phyloP scores from a whole-genome alignment of 2,888 invertebrate species.

The Athalia cordata region DNA sequence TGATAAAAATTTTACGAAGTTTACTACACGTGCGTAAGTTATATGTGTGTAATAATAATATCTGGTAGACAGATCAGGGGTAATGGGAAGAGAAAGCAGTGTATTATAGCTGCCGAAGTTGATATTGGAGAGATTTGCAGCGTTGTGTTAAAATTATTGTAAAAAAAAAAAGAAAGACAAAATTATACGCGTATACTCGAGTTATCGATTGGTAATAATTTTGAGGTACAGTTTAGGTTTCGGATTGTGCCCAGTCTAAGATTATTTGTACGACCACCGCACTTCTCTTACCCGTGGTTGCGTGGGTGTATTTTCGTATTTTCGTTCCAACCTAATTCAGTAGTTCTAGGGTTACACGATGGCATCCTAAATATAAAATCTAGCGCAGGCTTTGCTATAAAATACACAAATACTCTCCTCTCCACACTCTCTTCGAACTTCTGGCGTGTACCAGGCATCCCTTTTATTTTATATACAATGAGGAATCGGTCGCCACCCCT shows the following conservation, averaged over 20 bases:
- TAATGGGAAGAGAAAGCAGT: slow-evolving; percentile 37
- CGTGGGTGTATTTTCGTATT: slow-evolving; percentile 65
- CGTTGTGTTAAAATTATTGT: no score
- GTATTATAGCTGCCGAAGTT: neutral
- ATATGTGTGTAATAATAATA: neutral
- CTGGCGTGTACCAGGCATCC: slow-evolving; percentile 35
- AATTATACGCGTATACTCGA: neutral
- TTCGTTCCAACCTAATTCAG: slow-evolving; percentile 72
- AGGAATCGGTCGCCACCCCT: neutral
- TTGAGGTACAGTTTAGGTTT: neutral
- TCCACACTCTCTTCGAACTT: slow-evolving; percentile 33
- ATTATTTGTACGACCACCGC: slow-evolving; percentile 9
- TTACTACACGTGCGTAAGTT: neutral
- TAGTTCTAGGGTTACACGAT: slow-evolving; percentile 70
- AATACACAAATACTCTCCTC: slow-evolving; percentile 53
- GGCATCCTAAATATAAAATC: slow-evolving; percentile 72
- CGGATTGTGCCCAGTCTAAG: neutral
- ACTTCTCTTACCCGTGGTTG: slow-evolving; percentile 50
- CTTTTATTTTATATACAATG: slow-evolving; percentile 32
- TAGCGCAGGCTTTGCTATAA: slow-evolving; percentile 66
- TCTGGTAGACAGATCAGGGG: neutral
- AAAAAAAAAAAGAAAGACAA: neutral
- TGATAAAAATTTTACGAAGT: slow-evolving; percentile 26
- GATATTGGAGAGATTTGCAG: no score
- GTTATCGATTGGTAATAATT: neutral